Evolutionary conservation across 2,113 vertebrate species (phyloP), one percentile per base, ranked within the genome.

Genomic region (Axis porcinus): DNA sequence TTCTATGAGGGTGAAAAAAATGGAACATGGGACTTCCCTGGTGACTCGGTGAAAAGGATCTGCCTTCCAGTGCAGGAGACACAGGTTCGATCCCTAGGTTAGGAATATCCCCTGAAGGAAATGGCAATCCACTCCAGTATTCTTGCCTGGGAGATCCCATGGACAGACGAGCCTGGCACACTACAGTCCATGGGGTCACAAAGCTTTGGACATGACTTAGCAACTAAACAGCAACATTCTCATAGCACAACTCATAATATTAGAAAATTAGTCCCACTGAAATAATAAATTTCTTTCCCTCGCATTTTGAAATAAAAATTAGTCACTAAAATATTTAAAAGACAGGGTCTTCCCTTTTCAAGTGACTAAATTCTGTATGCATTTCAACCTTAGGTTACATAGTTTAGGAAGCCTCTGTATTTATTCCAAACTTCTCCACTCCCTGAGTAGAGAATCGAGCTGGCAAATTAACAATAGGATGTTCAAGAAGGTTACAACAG

Each of bases 401-500:
- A n/a, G 70, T 87, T 95, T 92, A 81, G 21, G 33, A 79, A 86
- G 60, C 11, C 25, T 36, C 21, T 50, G 12, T 67, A 70, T 95
- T 96, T 85, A 58, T 83, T 11, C 5, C 45, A 93, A 85, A 94
- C 62, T 11, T 82, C 67, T 82, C 36, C 2, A 79, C 52, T 13
- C 55, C 64, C 40, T 50, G 36, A 96, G 60, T 27, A 52, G 21
- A 90, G 52, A 81, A 90, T 91, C 54, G 27, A 40, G 52, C 36
- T 93, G 23, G 60, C 43, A 97, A 98, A 95, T 67, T 91, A 96
- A 97, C 45, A 96, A 96, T 40, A 79, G 36, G 78, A 98, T 95
- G 9, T 94, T 95, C 54, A 4, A 94, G 87, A 54, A 96, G 88
- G 45, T 88, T 97, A 97, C 93, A 74, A 96, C 5, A 86, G 70